Conservation (phyloP, 2,113 vertebrate species). For the Prochilodus magdalenae region DNA sequence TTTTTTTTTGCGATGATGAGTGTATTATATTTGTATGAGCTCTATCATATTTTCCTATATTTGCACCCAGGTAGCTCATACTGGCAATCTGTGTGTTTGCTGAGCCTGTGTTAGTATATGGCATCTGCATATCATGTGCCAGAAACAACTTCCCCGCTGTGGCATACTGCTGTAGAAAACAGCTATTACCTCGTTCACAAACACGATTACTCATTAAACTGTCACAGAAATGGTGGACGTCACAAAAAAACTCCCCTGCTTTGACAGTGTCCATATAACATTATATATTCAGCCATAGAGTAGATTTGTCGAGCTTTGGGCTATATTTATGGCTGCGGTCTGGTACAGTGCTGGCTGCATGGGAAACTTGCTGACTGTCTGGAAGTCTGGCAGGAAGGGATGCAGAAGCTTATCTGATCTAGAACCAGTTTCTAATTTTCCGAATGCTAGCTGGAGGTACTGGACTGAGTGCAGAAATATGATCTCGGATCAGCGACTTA, state of each 20-base stretch:
- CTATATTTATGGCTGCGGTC: conserved; percentile 40
- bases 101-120: conserved; percentile 1
- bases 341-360: conserved; percentile 10
- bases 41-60: too few species aligned
- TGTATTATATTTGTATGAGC: too few species aligned
- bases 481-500: conserved; percentile 6
- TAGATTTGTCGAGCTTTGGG: not conserved
- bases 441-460: not conserved
- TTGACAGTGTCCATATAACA: conserved; percentile 27
- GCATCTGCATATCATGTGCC: not conserved
- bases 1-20: too few species aligned
- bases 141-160: conserved; percentile 22
- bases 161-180: conserved; percentile 2
- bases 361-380: conserved; percentile 1
- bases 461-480: not conserved
- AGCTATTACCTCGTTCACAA: conserved; percentile 4
- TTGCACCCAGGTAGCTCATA: too few species aligned
- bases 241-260: not conserved
- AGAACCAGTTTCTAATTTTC: not conserved
- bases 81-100: conserved; percentile 7
- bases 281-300: conserved; percentile 33
- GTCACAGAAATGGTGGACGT: conserved; percentile 36
- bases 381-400: not conserved
- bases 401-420: not conserved
- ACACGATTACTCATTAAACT: conserved; percentile 44